Evolutionary conservation across 2,113 vertebrate genomes (phyloP), one percentile per base, ranked within the genome.

Genomic region (Nibea albiflora): DNA sequence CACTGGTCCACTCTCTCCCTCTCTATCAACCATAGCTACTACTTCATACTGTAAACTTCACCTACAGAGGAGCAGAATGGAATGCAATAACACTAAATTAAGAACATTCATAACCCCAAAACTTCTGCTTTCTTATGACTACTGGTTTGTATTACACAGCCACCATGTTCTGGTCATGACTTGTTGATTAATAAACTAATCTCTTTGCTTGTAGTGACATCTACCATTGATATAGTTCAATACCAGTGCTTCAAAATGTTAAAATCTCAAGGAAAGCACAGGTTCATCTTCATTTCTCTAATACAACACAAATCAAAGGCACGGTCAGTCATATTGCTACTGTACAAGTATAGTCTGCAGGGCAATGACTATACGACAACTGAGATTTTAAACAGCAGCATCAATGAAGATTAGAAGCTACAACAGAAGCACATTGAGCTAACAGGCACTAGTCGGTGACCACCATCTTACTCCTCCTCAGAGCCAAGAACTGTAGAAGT

Each of bases 351-450:
- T 2, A 60, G 17, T 63, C 26, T 79, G 16, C 63, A 47, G 19
- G 16, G 19, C 19, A 69, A 47, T 24, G 31, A 74, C 22, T 19
- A 26, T 50, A 20, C 35, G 24, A 66, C 35, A 81, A 67, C 57
- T 60, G 1, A 68, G 58, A 63, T 61, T 66, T 85, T 58, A 19
- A 83, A 81, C 67, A 89, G 78, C 85, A 92, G 89, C 81, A 88
- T 8, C 67, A 73, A 57, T 44, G 5, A 85, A 73, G 17, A 62
- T 80, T 76, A 70, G 26, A 78, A 54, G 44, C 63, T 19, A 68
- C 69, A 70, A 49, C 7, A 62, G 46, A 31, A 81, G 39, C 20
- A 77, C 57, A 66, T 57, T 53, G 22, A 85, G 31, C 67, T 56
- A 68, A 70, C 42, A 91, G 90, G 90, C 90, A 90, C 84, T 11